Evolutionary conservation across 2,888 invertebrate species (phyloP), one percentile per base, ranked within the genome.

Genomic region (Noctuana brunneofusca): DNA sequence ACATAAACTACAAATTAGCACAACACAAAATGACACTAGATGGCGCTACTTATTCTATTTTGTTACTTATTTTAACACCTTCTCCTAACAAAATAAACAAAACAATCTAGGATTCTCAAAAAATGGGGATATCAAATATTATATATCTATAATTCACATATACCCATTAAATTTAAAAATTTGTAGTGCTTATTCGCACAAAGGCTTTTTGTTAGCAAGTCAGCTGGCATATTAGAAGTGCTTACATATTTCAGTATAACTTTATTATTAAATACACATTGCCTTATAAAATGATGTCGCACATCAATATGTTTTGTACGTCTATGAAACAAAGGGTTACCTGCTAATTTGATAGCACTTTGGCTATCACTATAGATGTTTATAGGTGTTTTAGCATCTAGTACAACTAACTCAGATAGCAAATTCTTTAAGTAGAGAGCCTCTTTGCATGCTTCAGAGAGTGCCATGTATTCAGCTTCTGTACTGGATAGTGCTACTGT

Each of bases 401-500:
- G 18, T 18, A 11, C 24, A 4, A 12, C 12, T 11, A 69, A 46
- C 38, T 72, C 68, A 55, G 9, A 55, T 18, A 52, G 18, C 27
- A 71, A 56, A 22, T 60, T 65, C 41, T 35, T 65, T 53, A 71
- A 60, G 62, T 68, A 70, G 3, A 69, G 24, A 5, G 65, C 64
- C 58, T 69, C 70, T 63, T 64, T 69, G 58, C 66, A 67, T 0
- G 67, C 64, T 35, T 70, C 68, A 27, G 64, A 30, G 8, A 66
- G 18, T 3, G 38, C 65, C 63, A 66, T 59, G 18, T 64, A 64
- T 2, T 55, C 59, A 1, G 64, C 41, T 64, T 76, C 73, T 11
- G 71, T 71, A 43, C 73, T 74, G 0, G 72, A 72, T 2, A 78
- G 53, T 8, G 77, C 78, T 27, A 76, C 72, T n/a, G 73, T 76